phyloP scores from a whole-genome alignment of 2,113 vertebrate species.

The Dicentrarchus labrax region DNA sequence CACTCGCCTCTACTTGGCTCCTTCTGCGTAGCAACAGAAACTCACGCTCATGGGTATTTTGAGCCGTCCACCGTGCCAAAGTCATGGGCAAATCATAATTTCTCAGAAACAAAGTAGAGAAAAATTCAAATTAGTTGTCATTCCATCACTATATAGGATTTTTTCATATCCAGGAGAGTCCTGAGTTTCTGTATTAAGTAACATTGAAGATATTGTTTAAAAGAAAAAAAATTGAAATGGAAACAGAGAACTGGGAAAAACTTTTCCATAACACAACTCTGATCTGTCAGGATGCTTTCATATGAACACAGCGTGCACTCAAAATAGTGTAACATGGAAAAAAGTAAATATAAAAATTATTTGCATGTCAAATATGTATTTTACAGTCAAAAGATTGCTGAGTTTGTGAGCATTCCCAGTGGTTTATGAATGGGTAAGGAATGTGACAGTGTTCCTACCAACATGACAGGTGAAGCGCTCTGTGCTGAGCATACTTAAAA shows the following conservation, averaged over 20 bases:
- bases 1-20: not conserved
- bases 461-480: not conserved
- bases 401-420: not conserved
- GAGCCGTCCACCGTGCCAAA: not conserved
- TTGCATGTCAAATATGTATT: conserved; percentile 15
- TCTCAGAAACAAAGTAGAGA: not conserved
- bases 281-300: not conserved
- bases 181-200: not conserved
- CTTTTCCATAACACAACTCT: not conserved
- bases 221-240: not conserved
- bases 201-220: not conserved
- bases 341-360: not conserved
- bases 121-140: not conserved
- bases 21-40: conserved; percentile 16
- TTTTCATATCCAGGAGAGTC: not conserved
- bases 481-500: not conserved
- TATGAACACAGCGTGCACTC: not conserved
- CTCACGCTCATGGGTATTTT: not conserved
- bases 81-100: not conserved
- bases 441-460: not conserved
- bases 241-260: not conserved
- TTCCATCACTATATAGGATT: not conserved
- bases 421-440: not conserved
- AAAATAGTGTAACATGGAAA: not conserved
- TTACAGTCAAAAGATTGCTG: not conserved